These are phyloP conservation scores for Cydia fagiglandana DNA, from an alignment of 1,140 invertebrate species.

Conservation along the genomic window DNA sequence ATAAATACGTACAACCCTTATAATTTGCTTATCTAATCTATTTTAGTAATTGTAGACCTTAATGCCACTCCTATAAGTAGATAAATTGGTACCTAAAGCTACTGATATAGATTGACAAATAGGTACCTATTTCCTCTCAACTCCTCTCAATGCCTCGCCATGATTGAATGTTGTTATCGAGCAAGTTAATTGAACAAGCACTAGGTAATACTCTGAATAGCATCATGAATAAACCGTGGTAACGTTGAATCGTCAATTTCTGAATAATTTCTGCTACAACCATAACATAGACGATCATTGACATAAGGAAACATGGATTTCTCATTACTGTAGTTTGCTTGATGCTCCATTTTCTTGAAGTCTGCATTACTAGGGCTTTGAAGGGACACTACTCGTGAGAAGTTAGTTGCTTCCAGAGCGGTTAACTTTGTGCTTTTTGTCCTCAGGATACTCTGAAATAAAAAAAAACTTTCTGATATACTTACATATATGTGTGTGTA, in stretches of 20 bases:
- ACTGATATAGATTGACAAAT: too few species aligned
- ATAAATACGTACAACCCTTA: too few species aligned
- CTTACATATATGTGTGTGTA: not conserved
- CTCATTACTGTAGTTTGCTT: slow-evolving; percentile 32
- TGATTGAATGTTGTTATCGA: not conserved
- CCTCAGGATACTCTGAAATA: slow-evolving; percentile 63
- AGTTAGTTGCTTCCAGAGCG: slow-evolving; percentile 66
- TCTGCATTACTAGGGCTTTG: slow-evolving; percentile 32
- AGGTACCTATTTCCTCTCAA: too few species aligned
- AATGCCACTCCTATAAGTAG: too few species aligned
- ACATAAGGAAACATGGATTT: slow-evolving; percentile 56
- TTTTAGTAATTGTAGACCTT: too few species aligned
- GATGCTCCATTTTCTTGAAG: slow-evolving; percentile 28
- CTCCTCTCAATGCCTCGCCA: not conserved
- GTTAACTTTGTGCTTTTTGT: slow-evolving; percentile 52
- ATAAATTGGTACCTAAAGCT: too few species aligned
- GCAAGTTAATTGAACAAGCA: not conserved
- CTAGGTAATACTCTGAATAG: slow-evolving; percentile 19
- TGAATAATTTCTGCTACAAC: slow-evolving; percentile 61
- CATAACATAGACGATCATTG: slow-evolving; percentile 61
- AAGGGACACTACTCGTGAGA: slow-evolving; percentile 67
- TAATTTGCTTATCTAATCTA: too few species aligned
- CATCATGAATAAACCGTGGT: slow-evolving; percentile 40
- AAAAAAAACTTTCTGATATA: slow-evolving; percentile 30
- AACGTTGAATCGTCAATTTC: slow-evolving; percentile 47